Evolutionary conservation across 1,140 invertebrate species (phyloP).

Genomic region (Drosophila melanogaster): Release_6_plus_ISO1_MT NT_033779.5:9186001-9186500

Average conservation of each 20-base stretch:
- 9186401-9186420: not conserved
- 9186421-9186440: constrained; percentile 3
- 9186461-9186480: not conserved
- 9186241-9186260: constrained; percentile 13
- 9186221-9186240: constrained; percentile 3
- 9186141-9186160: constrained; percentile 52
- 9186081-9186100: constrained; percentile 38
- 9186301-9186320: constrained; percentile 2
- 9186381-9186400: not conserved
- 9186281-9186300: constrained; percentile 18
- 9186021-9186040: constrained; percentile 23
- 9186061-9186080: constrained; percentile 39
- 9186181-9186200: constrained; percentile 18
- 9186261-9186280: not conserved
- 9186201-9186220: constrained; percentile 8
- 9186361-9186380: too few relatives aligned
- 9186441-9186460: not conserved
- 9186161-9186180: constrained; percentile 48
- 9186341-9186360: too few relatives aligned
- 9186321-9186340: too few relatives aligned
- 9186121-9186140: constrained; percentile 19
- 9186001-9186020: constrained; percentile 36
- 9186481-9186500: constrained; percentile 5
- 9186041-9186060: constrained; percentile 77
- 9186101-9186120: constrained; percentile 30